Evolutionary conservation across 2,797 vertebrate genomes (phyloP).

Genomic region (Phrynocephalus forsythii): DNA sequence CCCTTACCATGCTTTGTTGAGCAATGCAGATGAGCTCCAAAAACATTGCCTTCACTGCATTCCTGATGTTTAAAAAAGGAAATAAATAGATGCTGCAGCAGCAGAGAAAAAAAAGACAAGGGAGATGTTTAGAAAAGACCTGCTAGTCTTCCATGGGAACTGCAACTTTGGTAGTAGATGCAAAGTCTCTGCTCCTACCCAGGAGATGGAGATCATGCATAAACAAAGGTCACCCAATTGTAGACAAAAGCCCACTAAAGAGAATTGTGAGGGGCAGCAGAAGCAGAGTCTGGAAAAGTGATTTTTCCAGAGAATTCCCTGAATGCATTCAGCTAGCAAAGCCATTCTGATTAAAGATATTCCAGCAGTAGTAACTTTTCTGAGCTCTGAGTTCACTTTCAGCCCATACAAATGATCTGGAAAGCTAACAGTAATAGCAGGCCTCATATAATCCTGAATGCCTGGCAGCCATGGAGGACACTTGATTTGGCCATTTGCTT

Average conservation of each 20-base stretch:
- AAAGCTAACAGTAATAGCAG: too few species aligned
- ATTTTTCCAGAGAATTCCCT: not conserved
- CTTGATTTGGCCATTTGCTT: too few species aligned
- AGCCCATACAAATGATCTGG: too few species aligned
- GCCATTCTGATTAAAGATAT: too few species aligned
- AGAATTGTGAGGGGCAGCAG: not conserved
- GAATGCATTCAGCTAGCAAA: too few species aligned
- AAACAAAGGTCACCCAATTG: not conserved
- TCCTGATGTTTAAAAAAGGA: not conserved
- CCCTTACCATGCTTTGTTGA: not conserved
- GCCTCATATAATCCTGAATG: too few species aligned
- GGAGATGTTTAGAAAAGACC: constrained; percentile 10
- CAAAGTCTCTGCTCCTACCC: not conserved
- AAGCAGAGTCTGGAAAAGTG: not conserved
- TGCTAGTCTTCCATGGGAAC: constrained; percentile 7
- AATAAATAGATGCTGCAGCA: too few species aligned
- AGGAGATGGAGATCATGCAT: constrained; percentile 10
- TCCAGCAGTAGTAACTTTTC: too few species aligned
- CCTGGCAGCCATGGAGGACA: too few species aligned
- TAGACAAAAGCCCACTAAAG: not conserved
- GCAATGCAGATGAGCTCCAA: not conserved
- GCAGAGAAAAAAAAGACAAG: not conserved
- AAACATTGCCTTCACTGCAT: not conserved
- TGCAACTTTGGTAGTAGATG: not conserved
- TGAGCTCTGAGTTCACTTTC: too few species aligned